Base-by-base conservation (phyloP, 1,140 invertebrate genomes). In the Theocolax elegans region DNA sequence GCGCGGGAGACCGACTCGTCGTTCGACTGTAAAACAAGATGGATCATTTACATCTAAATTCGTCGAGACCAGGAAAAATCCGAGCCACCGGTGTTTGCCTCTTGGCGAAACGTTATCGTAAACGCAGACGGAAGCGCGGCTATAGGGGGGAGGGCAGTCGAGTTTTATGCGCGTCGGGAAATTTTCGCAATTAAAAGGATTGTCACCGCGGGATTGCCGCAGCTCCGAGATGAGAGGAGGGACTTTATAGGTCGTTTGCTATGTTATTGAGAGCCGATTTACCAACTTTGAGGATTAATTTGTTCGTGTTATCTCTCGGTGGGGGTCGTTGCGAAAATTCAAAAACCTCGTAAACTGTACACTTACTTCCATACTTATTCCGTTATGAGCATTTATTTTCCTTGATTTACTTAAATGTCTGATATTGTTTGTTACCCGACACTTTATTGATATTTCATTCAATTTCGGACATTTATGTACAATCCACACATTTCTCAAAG, bases 41-140 rank as follows among this genome's bases (percentile, higher is more conserved):
- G 40, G 64, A 72, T 72, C 63, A 67, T 72, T 72, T 72, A 72
- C 64, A 72, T 72, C 70, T 72, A 67, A 72, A 72, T 71, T 72
- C 49, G 70, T 67, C 40, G 42, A 38, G 38, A 25, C 13, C 35
- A 9, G 54, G 54, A 58, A 58, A 40, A 58, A 58, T 58, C 29
- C n/a, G n/a, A 64, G 38, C 48, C 2, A 6, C 10, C 3, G 21
- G 1, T 23, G 6, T 56, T 44, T n/a, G 31, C 31, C 21, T 44
- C 64, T 54, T 15, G 49, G 38, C 51, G 13, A 35, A 44, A 23
- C 17, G 27, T 46, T 48, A 44, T 42, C 27, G 31, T 35, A 10
- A 35, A n/a, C n/a, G n/a, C n/a, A n/a, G n/a, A n/a, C n/a, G n/a
- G n/a, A n/a, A n/a, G 15, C 19, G 12, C 40, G 12, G 25, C 1